Evolutionary conservation across 2,888 invertebrate genomes (phyloP), one percentile per base, ranked within the genome.

Genomic region (Macaria liturata): DNA sequence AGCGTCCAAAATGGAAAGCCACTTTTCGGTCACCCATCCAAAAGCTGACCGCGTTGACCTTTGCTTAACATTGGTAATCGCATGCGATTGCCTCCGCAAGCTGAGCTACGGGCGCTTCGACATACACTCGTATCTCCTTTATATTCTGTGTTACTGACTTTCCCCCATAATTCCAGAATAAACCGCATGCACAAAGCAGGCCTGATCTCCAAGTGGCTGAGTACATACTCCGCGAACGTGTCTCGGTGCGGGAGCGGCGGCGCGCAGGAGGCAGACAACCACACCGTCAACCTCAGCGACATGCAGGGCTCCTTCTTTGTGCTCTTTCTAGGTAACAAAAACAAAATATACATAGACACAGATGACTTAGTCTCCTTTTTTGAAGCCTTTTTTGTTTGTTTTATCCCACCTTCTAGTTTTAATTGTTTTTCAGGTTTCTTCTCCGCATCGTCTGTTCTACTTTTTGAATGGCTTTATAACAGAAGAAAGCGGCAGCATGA

Each of bases 251-350:
- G 93, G 1, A 82, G 93, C 30, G 89, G 94, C 0, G 45, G 45
- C 20, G 94, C 94, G 73, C 95, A 95, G 45, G 95, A 95, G 82
- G 96, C 95, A n/a, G 95, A 95, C 62, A 97, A 97, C 77, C 96
- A 97, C 74, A 97, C 96, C 42, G 98, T 98, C 45, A 97, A 97
- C 80, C 92, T 98, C 68, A 94, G 95, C 52, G 98, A 98, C 74
- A 98, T 98, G 97, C 97, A 98, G 83, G 98, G 98, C 8, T 97
- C 97, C 32, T 98, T 98, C 86, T 95, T 97, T 71, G 95, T 98
- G 0, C 87, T 98, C 3, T 93, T 97, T 54, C 84, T 97, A 54
- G 97, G 97, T 96, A 92, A 20, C 3, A 31, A 20, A 1, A n/a
- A n/a, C n/a, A n/a, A 20, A 20, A 20, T 20, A 20, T 20, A 20